Evolutionary conservation across 2,888 invertebrate species (phyloP).

Genomic region (Melanargia galathea): DNA sequence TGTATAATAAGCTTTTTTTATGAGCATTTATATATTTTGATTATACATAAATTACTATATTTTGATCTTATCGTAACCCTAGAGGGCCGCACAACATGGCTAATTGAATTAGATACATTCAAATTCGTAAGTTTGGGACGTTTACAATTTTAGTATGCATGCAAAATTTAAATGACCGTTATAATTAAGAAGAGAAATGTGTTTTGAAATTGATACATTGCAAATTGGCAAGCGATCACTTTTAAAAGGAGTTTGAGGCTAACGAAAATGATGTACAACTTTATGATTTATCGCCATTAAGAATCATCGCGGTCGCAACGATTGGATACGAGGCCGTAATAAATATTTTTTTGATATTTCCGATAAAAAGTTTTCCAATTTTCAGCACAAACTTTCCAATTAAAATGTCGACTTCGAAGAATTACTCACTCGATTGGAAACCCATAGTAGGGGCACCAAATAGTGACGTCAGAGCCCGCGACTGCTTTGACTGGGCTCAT

Average conservation of each 20-base stretch:
- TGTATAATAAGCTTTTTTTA: no score
- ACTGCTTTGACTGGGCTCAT: constrained; percentile 90
- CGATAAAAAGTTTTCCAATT: constrained; percentile 14
- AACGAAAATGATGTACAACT: background rate
- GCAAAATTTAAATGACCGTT: no score
- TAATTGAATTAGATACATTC: no score
- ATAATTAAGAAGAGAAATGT: no score
- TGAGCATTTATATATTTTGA: no score
- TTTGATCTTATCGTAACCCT: no score
- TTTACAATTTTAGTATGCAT: no score
- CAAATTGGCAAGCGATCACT: background rate
- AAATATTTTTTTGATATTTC: constrained; percentile 14
- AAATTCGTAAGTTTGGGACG: no score
- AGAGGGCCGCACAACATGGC: no score
- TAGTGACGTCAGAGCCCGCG: constrained; percentile 88
- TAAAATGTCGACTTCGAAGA: constrained; percentile 8
- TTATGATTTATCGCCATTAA: background rate
- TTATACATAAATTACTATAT: no score
- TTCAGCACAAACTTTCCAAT: constrained; percentile 11
- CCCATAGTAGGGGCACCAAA: constrained; percentile 93
- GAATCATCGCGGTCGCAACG: background rate
- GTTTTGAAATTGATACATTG: no score
- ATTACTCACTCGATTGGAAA: constrained; percentile 86
- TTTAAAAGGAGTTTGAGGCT: background rate
- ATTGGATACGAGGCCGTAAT: background rate